Evolutionary conservation across 2,113 vertebrate genomes (phyloP), one percentile per base, ranked within the genome.

Genomic region (Paradisaea rubra): DNA sequence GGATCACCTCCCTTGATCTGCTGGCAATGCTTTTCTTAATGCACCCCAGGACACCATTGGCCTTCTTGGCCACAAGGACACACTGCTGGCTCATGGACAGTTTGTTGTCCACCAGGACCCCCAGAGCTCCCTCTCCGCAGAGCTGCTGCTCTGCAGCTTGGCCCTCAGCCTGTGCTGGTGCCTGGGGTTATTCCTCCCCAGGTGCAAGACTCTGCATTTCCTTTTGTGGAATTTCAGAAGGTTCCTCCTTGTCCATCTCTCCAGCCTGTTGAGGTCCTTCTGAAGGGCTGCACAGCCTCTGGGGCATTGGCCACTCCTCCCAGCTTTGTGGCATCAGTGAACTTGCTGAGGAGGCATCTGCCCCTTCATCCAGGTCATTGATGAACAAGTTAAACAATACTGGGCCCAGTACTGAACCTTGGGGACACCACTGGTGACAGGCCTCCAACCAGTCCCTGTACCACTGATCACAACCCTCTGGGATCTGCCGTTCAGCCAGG

Each of bases 171-270:
- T 42, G 30, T 25, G 2, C 10, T 13, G 10, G 10, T 35, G 21
- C 25, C 2, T 0, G 3, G 27, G 5, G 16, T 2, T 76, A 1
- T 76, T 86, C 21, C 25, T 68, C 9, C 2, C 14, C 16, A 5
- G 2, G 11, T 31, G 22, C 3, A 50, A 14, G 3, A 10, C 15
- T 14, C 21, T 59, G 31, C 21, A 25, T 1, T 42, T 68, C 4
- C 14, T 4, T 37, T 27, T 2, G 28, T 2, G 1, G 81, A 15
- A n/a, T 65, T 30, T n/a, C 59, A 64, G 23, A 28, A 2, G 1
- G 11, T 44, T 86, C 25, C 6, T 35, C 20, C 11, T 37, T 10
- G 33, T 4, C 45, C 23, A 13, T 28, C 42, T 49, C 50, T 47
- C 28, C 63, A 52, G 19, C 4, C 9, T 69, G 33, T 19, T 0